Conservation (phyloP, 1,140 invertebrate species). For the Bathynomus jamesi region DNA sequence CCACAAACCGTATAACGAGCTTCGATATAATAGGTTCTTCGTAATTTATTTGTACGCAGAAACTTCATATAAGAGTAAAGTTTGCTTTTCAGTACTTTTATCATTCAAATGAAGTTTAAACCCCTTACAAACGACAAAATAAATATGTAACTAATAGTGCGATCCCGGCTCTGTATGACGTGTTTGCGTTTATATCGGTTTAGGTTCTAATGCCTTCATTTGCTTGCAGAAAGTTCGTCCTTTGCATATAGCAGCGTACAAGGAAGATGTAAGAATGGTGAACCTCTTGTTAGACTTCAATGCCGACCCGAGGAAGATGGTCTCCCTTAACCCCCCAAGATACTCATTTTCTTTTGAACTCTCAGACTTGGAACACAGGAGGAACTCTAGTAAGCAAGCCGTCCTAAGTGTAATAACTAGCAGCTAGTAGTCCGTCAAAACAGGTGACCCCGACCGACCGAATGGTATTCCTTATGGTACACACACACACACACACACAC, state of each 20-base stretch:
- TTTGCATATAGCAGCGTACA: background rate
- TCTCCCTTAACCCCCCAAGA: background rate
- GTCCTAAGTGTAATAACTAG: background rate
- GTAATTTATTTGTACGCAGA: too few species aligned
- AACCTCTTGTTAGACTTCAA: background rate
- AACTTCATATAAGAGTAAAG: too few species aligned
- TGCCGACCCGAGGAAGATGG: background rate
- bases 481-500: too few species aligned
- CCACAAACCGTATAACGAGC: too few species aligned
- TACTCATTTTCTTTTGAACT: background rate
- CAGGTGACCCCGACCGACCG: background rate
- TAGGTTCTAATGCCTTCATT: background rate
- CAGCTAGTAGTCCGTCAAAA: background rate
- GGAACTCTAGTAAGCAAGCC: background rate
- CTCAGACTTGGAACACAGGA: background rate
- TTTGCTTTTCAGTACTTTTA: too few species aligned
- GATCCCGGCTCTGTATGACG: too few species aligned
- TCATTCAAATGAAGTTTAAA: too few species aligned
- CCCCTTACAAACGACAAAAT: too few species aligned
- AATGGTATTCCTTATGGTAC: too few species aligned
- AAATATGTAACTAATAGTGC: too few species aligned
- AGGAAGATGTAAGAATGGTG: background rate
- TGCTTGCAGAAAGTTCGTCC: background rate
- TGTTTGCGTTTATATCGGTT: too few species aligned
- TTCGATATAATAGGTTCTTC: too few species aligned